These are phyloP conservation scores for Polydrusus pterygomalis DNA, from an alignment of 2,888 invertebrate species.

Conservation along the genomic window DNA sequence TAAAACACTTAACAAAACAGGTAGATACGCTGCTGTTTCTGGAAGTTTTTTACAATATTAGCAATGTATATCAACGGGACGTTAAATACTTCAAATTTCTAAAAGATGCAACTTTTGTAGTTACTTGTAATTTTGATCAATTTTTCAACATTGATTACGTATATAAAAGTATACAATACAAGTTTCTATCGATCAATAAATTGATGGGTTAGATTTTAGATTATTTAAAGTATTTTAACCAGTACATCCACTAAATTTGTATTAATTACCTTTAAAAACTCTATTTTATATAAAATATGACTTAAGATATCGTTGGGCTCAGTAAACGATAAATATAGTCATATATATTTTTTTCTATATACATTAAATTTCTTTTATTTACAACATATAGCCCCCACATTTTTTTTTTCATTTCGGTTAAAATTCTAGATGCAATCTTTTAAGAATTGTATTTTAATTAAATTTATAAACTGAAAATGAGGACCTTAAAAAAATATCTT, in stretches of 20 bases:
- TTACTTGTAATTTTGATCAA: background rate
- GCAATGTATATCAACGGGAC: background rate
- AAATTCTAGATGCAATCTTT: no score
- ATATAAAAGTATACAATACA: background rate
- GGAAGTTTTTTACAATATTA: conserved; percentile 42
- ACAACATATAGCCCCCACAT: conserved; percentile 22
- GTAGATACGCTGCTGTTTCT: conserved; percentile 47
- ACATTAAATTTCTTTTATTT: conserved; percentile 35
- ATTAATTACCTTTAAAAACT: background rate
- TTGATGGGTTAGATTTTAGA: no score
- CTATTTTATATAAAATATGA: conserved; percentile 43
- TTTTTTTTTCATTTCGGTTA: no score
- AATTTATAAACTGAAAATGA: no score
- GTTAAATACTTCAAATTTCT: conserved; percentile 20
- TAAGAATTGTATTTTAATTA: no score
- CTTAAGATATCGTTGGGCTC: conserved; percentile 63
- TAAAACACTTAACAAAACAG: conserved; percentile 51
- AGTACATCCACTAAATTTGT: conserved; percentile 3
- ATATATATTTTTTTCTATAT: conserved; percentile 21
- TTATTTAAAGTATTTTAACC: conserved; percentile 19
- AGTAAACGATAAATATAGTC: conserved; percentile 51
- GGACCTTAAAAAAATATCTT: no score
- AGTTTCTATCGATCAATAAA: background rate
- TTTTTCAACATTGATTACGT: background rate
- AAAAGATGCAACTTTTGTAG: background rate